These are phyloP conservation scores for Selene dorsalis DNA, from an alignment of 2,797 vertebrate genomes.

Conservation along the genomic window DNA sequence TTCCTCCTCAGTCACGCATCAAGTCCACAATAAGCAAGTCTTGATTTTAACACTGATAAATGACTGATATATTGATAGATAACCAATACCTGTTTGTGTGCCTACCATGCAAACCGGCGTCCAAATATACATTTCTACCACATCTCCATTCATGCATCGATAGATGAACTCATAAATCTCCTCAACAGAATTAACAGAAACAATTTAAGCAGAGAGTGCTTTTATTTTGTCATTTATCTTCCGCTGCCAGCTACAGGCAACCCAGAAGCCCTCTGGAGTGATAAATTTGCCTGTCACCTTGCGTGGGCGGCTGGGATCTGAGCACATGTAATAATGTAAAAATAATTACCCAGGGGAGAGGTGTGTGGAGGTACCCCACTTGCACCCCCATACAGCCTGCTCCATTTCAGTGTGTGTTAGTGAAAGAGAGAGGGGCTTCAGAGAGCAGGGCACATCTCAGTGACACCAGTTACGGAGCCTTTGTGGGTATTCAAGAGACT, in stretches of 20 bases:
- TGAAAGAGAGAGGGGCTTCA: constrained; percentile 61
- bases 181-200: constrained; percentile 87
- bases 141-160: constrained; percentile 80
- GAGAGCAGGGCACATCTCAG: constrained; percentile 77
- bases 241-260: constrained; percentile 70
- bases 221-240: constrained; percentile 91
- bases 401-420: constrained; percentile 62
- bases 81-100: constrained; percentile 76
- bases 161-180: constrained; percentile 88
- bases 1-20: constrained; percentile 40
- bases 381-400: constrained; percentile 63
- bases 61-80: constrained; percentile 75
- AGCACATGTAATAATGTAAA: constrained; percentile 91
- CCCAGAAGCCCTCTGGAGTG: constrained; percentile 81
- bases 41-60: constrained; percentile 64
- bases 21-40: constrained; percentile 39
- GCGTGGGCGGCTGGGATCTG: constrained; percentile 85
- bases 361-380: constrained; percentile 74
- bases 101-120: constrained; percentile 55
- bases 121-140: constrained; percentile 76
- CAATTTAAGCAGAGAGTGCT: constrained; percentile 88
- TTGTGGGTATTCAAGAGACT: constrained; percentile 73
- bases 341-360: constrained; percentile 90
- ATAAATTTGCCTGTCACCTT: constrained; percentile 90
- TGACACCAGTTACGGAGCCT: constrained; percentile 84